A percentile compares a stretch with the other conserved stretches of the same genome.
Conservation (phyloP, 2,888 invertebrate genomes). For the Netelia melanura region DNA sequence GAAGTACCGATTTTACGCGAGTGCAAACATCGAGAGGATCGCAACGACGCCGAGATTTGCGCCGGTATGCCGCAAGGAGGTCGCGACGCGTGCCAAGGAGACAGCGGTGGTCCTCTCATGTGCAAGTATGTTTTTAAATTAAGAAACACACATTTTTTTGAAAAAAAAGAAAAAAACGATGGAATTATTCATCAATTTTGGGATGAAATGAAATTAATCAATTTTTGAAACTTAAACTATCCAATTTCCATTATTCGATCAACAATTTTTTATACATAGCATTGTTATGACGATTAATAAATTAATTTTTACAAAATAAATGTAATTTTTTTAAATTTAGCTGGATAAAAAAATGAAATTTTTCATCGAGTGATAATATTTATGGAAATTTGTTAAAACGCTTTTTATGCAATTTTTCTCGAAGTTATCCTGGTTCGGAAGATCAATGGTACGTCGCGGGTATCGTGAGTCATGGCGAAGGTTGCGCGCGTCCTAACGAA, state of each 20-base stretch:
- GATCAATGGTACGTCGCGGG: conserved; percentile 93
- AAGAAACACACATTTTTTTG: not conserved
- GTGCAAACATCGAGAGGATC: conserved; percentile 89
- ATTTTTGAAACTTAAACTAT: not conserved
- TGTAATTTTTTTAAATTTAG: too few species aligned
- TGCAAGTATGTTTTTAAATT: conserved; percentile 86
- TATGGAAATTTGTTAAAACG: not conserved
- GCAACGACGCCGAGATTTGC: conserved; percentile 90
- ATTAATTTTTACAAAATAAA: too few species aligned
- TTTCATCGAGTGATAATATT: not conserved
- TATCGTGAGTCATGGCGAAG: conserved; percentile 94
- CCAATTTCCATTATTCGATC: too few species aligned
- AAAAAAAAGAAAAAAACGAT: not conserved
- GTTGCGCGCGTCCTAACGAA: conserved; percentile 92
- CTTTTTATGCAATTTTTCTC: not conserved
- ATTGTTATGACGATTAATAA: too few species aligned
- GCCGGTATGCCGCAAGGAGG: conserved; percentile 92
- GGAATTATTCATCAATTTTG: not conserved
- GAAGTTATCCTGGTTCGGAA: conserved; percentile 87
- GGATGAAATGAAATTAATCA: not conserved
- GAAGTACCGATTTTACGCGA: conserved; percentile 89
- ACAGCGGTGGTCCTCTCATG: conserved; percentile 94
- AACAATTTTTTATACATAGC: too few species aligned
- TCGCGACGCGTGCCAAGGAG: conserved; percentile 94
- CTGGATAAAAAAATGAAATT: too few species aligned